Percentiles rank a stretch among this genome's conserved stretches.
Conservation (phyloP, 53 echinoderm and acorn worm species). For the Stichopus horrens region DNA sequence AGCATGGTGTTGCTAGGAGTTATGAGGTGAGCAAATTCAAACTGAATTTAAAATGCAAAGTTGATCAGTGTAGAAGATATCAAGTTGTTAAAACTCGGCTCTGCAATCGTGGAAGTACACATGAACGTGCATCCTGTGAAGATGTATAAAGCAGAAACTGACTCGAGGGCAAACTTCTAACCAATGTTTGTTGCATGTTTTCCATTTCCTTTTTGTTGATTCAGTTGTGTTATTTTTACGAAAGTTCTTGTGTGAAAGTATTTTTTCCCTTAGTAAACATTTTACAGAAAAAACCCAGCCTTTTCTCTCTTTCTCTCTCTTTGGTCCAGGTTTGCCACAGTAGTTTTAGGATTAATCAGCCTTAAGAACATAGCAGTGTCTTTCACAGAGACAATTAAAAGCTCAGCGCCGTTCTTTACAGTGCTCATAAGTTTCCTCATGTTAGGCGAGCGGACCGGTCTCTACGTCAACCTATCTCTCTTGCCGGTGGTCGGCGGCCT, state of each 20-base stretch:
- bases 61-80: background rate
- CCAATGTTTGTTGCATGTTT: too few species aligned
- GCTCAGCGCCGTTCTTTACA: constrained; percentile 95
- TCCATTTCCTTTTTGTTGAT: too few species aligned
- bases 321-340: constrained; percentile 79
- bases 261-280: background rate
- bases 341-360: constrained; percentile 84
- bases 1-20: constrained; percentile 88
- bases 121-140: too few species aligned
- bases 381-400: constrained; percentile 98
- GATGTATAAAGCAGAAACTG: too few species aligned
- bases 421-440: constrained; percentile 82
- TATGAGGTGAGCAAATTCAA: constrained; percentile 70
- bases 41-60: background rate
- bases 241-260: too few species aligned
- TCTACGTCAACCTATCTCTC: constrained; percentile 83
- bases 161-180: too few species aligned
- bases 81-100: too few species aligned
- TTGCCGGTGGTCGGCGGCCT: constrained; percentile 90
- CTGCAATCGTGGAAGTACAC: too few species aligned
- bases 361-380: constrained; percentile 96
- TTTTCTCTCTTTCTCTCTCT: background rate
- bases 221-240: too few species aligned
- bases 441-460: constrained; percentile 81
- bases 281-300: background rate